Base-by-base conservation (phyloP, 2,113 vertebrate species). In the Nannobrachium achirus region DNA sequence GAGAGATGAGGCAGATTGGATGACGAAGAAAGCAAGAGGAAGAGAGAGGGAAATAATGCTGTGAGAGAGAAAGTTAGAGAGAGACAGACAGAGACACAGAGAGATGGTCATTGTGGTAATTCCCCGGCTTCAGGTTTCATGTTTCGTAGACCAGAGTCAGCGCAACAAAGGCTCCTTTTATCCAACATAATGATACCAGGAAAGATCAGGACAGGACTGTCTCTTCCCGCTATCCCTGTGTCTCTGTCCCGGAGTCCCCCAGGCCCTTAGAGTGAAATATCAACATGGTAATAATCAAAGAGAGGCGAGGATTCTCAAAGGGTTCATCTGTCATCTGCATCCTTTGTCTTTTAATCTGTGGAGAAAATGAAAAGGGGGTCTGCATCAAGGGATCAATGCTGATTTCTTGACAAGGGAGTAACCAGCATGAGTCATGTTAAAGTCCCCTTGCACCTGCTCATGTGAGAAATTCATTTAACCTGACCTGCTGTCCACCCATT, bases 161-260 rank as follows among this genome's bases (percentile, higher is more conserved):
- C 15, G 20, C 45, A 10, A 82, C 58, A 70, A 75, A 69, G 66
- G 45, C 14, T 52, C 1, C 66, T 67, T 67, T 45, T 65, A 41
- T 69, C 45, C 4, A 46, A 52, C 14, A 52, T 59, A 14, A 75
- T 60, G 1, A 50, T 39, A 33, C 73, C 14, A 69, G 11, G 60
- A 56, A 14, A 44, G 11, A 66, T 65, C 39, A 41, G 20, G 6
- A 61, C 52, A 8, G 49, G 39, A 41, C 19, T 46, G 40, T 6
- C 1, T 6, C 5, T 39, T 55, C 11, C 15, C 55, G 3, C 9
- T 10, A 6, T 20, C 13, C 55, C 10, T 41, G 13, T 41, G 13
- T 56, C 9, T 40, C 53, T 53, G n/a, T 56, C 50, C 39, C 19
- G 42, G 25, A 20, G 41, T 61, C 60, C 41, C 16, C 8, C 20